Percentiles rank a stretch among this genome's conserved stretches.
Conservation (phyloP, 2,113 vertebrate species). For the Crotalus horridus region DNA sequence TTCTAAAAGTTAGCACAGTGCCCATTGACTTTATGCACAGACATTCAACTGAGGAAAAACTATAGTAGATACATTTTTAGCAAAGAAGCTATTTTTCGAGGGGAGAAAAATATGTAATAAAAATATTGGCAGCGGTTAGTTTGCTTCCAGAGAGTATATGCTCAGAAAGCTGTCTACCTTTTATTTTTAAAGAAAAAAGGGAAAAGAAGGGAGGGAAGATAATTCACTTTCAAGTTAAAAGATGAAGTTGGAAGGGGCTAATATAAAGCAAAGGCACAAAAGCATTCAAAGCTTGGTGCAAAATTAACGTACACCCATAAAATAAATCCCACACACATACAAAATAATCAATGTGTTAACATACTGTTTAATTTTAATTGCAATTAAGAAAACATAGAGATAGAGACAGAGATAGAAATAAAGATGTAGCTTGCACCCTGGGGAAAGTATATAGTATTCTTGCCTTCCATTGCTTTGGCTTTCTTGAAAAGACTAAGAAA, state of each 20-base stretch:
- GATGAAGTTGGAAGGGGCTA: conserved; percentile 49
- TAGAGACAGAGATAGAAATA: neutral
- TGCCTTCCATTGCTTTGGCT: conserved; percentile 1
- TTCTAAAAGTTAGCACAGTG: neutral
- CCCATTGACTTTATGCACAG: neutral
- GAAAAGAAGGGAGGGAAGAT: conserved; percentile 14
- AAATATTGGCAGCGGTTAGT: conserved; percentile 37
- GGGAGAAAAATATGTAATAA: conserved; percentile 20
- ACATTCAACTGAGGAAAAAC: conserved; percentile 34
- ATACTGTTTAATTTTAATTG: conserved; percentile 64
- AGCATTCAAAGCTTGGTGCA: conserved; percentile 81
- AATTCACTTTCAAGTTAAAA: conserved; percentile 58
- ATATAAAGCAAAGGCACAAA: conserved; percentile 68
- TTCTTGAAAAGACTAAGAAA: conserved; percentile 30
- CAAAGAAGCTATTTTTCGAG: neutral
- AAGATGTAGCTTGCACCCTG: neutral
- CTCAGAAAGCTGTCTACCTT: conserved; percentile 47
- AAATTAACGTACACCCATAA: conserved; percentile 82
- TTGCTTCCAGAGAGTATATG: conserved; percentile 59
- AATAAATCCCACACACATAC: conserved; percentile 72
- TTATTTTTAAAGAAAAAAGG: conserved; percentile 45
- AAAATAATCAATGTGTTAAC: conserved; percentile 41
- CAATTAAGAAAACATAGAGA: conserved; percentile 55
- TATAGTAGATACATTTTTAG: conserved; percentile 9
- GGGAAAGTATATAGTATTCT: neutral